Conservation (phyloP, 2,888 invertebrate genomes). For the Himalopsyche kuldschensis region DNA sequence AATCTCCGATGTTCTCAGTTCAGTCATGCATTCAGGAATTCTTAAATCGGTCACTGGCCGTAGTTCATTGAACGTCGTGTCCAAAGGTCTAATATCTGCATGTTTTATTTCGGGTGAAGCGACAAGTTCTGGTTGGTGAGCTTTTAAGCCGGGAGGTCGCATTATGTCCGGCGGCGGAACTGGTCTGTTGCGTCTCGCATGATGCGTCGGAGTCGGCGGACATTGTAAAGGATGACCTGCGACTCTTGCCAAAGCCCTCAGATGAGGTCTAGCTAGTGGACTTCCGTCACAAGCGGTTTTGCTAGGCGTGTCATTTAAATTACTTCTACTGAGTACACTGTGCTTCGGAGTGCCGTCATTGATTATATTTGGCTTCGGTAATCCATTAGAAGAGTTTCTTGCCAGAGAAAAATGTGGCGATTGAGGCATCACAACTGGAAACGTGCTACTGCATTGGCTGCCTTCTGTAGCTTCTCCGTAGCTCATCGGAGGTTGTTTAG, state of each 20-base stretch:
- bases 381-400: slow-evolving; percentile 45
- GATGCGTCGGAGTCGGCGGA: slow-evolving; percentile 87
- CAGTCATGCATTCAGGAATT: slow-evolving; percentile 57
- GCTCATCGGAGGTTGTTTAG: slow-evolving; percentile 40
- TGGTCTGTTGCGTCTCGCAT: slow-evolving; percentile 69
- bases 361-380: slow-evolving; percentile 49
- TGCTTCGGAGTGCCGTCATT: slow-evolving; percentile 55
- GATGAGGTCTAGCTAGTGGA: slow-evolving; percentile 61
- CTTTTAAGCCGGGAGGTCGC: slow-evolving; percentile 58
- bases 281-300: slow-evolving; percentile 46
- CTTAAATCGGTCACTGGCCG: slow-evolving; percentile 52
- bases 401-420: slow-evolving; percentile 54
- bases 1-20: slow-evolving; percentile 57
- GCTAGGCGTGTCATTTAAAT: slow-evolving; percentile 40
- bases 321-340: slow-evolving; percentile 47
- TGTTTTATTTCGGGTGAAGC: slow-evolving; percentile 48
- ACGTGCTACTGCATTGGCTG: slow-evolving; percentile 47
- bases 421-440: slow-evolving; percentile 40
- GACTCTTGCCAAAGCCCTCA: slow-evolving; percentile 64
- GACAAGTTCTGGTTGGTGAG: slow-evolving; percentile 55
- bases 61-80: slow-evolving; percentile 42
- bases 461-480: slow-evolving; percentile 50
- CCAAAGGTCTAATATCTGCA: slow-evolving; percentile 49
- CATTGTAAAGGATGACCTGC: slow-evolving; percentile 67
- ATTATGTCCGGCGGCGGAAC: slow-evolving; percentile 52